Evolutionary conservation across 2,113 vertebrate genomes (phyloP), one percentile per base, ranked within the genome.

Genomic region (Peromyscus leucopus): DNA sequence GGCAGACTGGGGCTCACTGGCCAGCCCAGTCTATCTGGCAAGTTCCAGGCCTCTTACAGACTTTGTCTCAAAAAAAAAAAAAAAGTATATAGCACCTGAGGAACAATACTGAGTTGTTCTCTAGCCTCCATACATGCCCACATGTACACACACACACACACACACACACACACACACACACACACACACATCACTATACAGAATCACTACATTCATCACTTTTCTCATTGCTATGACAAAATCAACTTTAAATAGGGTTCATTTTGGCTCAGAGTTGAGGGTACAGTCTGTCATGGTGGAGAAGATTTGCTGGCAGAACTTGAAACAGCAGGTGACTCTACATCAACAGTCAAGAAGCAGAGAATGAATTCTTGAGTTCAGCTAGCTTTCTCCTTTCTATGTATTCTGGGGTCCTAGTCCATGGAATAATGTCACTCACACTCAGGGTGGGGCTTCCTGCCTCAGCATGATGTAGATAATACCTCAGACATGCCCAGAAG

Each of bases 71-170:
- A 57, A 57, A 19, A 48, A 31, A 48, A 48, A 48, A 51, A 51
- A 17, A 51, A 36, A n/a, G 79, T 57, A 19, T 36, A 19, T 57
- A 33, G 16, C 33, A 59, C 79, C 55, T 59, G 11, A 82, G 33
- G 33, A 82, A 59, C 10, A n/a, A 59, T n/a, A 59, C 33, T 36
- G 31, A 57, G 33, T n/a, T 57, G 55, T 22, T 24, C 51, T 59
- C 21, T 22, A 51, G 51, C 26, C 79, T 33, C 21, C 39, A 22
- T 11, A 48, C 24, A 78, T 12, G 4, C 19, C 36, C 31, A 12
- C 76, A 55, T 7, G 1, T 1, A n/a, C 13, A 10, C 6, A 71
- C 1, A n/a, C 15, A 8, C 16, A 21, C 4, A 42, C 39, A 42
- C 11, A 78, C 4, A 17, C 4, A 42, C 76, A 65, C 33, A 78